Base-by-base conservation (phyloP, 1,140 invertebrate genomes). In the Nephila pilipes region DNA sequence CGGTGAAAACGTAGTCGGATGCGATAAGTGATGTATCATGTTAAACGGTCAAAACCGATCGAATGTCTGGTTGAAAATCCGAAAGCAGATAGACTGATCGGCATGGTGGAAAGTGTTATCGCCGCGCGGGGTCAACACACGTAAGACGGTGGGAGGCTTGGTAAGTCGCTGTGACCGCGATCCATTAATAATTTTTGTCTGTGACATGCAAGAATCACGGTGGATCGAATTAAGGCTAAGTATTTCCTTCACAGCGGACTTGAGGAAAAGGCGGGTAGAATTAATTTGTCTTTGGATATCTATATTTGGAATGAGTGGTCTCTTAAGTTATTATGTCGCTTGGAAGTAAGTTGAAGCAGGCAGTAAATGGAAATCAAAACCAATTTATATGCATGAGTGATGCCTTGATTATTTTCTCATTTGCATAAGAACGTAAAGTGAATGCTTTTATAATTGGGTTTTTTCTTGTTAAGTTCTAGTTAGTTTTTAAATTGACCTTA, bases 251-350 rank as follows among this genome's bases (percentile, higher is more conserved):
- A 46, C 20, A 22, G 29, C 29, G 18, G 63, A 20, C 63, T 69
- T 81, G 79, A 36, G 79, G 32, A 81, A 81, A 32, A 20, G 18
- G 14, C 22, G 6, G 3, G 25, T 4, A 36, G 38, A 25, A 46
- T 81, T 81, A 36, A 81, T 14, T 20, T 36, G 79, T 29, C 22
- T 12, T 14, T 81, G 38, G 38, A 46, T 46, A n/a, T n/a, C 63
- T 69, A 69, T 69, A 69, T 69, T 69, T 69, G 63, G 63, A 69
- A 69, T 69, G 22, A 69, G 63, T 69, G 63, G 29, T 20, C 29
- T 46, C 46, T 46, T 46, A 10, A 10, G 63, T 18, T 18, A 25
- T 29, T 25, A n/a, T 69, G 63, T 69, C 22, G 22, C 22, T 69
- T 69, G 63, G 18, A 20, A 69, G 22, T 69, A 20, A 69, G 29